Conservation (phyloP, 1,140 invertebrate genomes). For the Drosophila kepulauana region DNA sequence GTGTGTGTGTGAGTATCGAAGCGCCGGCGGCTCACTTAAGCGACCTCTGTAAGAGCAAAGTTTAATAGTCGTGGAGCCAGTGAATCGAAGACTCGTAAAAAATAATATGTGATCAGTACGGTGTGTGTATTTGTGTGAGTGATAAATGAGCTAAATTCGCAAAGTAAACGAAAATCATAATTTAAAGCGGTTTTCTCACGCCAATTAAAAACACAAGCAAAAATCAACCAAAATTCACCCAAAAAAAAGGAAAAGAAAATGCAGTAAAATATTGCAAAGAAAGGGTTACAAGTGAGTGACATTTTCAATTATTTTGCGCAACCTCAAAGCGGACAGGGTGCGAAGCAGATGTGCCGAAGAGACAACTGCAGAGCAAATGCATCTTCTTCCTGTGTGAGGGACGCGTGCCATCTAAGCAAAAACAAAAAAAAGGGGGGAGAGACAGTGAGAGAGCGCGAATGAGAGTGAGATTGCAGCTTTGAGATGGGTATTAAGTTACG, state of each 20-base stretch:
- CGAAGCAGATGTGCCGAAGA: conserved; percentile 22
- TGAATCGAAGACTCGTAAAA: conserved; percentile 28
- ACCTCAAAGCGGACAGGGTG: neutral
- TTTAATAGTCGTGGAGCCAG: conserved; percentile 57
- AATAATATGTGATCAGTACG: conserved; percentile 27
- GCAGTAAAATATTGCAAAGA: conserved; percentile 7
- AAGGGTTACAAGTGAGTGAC: conserved; percentile 50
- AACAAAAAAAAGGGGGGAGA: neutral
- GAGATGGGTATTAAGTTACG: conserved; percentile 67
- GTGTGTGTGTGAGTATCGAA: conserved; percentile 9
- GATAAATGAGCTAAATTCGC: conserved; percentile 22
- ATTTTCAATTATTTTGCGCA: conserved; percentile 33
- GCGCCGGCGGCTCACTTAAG: conserved; percentile 7
- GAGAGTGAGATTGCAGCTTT: conserved; percentile 64
- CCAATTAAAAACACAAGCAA: conserved; percentile 6
- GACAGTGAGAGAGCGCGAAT: neutral
- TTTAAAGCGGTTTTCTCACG: neutral
- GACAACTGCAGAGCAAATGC: conserved; percentile 21
- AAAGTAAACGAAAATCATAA: conserved; percentile 5
- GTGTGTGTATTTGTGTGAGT: conserved; percentile 19
- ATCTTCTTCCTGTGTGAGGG: conserved; percentile 66
- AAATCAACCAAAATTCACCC: conserved; percentile 1
- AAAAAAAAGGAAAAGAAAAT: conserved; percentile 9
- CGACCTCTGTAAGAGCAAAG: conserved; percentile 6
- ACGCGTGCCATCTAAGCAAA: conserved; percentile 48